Conservation (phyloP, 2,797 vertebrate genomes). For the Linurgus olivaceus region DNA sequence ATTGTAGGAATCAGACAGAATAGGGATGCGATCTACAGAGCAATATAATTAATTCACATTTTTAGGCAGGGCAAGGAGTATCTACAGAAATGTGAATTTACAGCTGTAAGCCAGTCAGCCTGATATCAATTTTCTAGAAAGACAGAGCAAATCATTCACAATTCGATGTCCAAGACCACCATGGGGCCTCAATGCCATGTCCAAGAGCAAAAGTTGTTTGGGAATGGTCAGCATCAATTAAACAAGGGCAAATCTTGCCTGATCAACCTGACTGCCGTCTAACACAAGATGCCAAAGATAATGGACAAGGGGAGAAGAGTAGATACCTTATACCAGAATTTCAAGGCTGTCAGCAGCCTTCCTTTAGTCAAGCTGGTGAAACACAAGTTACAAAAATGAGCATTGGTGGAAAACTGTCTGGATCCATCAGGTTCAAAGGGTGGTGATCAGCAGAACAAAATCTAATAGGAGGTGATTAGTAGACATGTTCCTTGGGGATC, state of each 20-base stretch:
- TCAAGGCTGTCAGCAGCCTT: not conserved
- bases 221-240: not conserved
- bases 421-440: not conserved
- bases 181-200: not conserved
- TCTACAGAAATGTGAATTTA: not conserved
- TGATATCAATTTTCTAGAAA: not conserved
- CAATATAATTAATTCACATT: not conserved
- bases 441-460: not conserved
- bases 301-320: not conserved
- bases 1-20: not conserved
- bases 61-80: not conserved
- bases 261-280: not conserved
- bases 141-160: accelerated
- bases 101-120: not conserved
- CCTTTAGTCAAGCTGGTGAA: not conserved
- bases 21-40: not conserved
- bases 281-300: not conserved
- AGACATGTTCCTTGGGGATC: not conserved
- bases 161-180: not conserved
- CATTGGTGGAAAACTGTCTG: not conserved
- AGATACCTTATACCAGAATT: not conserved
- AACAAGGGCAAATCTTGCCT: not conserved
- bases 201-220: not conserved
- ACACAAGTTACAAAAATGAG: not conserved
- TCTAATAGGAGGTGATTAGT: not conserved